Base-by-base conservation (phyloP, 2,797 vertebrate species). In the Trichosurus vulpecula region DNA sequence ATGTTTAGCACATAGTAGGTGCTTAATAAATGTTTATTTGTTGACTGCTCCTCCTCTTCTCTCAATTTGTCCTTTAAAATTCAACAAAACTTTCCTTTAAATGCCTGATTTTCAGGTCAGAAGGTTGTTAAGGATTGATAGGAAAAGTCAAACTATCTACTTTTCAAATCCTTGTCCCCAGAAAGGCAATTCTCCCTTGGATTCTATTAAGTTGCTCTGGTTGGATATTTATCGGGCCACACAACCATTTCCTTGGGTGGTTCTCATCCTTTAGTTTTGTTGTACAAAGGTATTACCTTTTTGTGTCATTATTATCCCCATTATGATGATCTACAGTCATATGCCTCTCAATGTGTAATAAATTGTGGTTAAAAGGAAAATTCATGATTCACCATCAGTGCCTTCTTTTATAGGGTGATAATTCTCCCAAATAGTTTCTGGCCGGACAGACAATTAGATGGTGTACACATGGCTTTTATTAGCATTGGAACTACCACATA, bases 361-460 rank as follows among this genome's bases (percentile, higher is more conserved):
- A 81, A 81, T 81, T 47, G 74, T 81, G 74, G 41, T 81, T 81
- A 81, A 81, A 81, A 81, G 74, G n/a, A 81, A 81, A 81, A 81
- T 52, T 94, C 94, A 25, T 27, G 66, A 19, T 81, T 97, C 53
- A 93, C 8, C 29, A 91, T 95, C 41, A 58, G 35, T 56, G 92
- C 56, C 51, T 92, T 56, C 66, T 87, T 95, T 93, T 92, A 94
- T 56, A 95, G 31, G 19, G 3, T 19, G 25, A 4, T 74, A 53
- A 93, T 93, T 96, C 81, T 94, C 31, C 51, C 94, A 81, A 53
- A 93, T 91, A 47, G 91, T 87, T 94, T 54, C 56, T 16, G 30
- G 30, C 91, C 89, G 90, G 47, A 91, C 6, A 30, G 94, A 94
- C 47, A 93, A 92, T 92, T 93, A 96, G 25, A 90, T 19, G 57